These are phyloP conservation scores for Sebastes taczanowskii DNA, from an alignment of 2,797 vertebrate species.

Conservation along the genomic window DNA sequence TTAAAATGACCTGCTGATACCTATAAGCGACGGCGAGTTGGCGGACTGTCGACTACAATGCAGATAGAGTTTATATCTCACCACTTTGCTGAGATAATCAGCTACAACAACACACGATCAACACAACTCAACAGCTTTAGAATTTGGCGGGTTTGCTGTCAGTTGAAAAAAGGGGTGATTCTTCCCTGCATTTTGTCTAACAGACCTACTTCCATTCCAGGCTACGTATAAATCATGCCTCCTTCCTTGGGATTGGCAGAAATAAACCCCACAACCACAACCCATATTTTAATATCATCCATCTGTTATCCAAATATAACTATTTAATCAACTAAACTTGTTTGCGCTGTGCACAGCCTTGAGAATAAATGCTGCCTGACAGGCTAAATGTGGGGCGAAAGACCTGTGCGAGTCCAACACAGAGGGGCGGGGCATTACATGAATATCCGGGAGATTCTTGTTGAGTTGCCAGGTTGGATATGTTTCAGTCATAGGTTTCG, in stretches of 20 bases:
- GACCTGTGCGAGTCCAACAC: accelerated
- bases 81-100: neutral
- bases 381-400: accelerated
- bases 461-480: constrained; percentile 60
- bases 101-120: neutral
- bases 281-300: accelerated
- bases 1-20: neutral
- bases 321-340: accelerated
- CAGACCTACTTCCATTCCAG: neutral
- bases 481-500: accelerated
- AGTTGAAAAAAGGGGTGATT: accelerated
- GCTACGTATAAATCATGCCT: neutral
- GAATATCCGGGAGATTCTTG: neutral
- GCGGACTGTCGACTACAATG: neutral
- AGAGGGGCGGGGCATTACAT: neutral
- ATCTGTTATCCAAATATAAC: accelerated
- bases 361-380: constrained; percentile 5
- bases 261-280: accelerated
- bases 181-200: constrained; percentile 24
- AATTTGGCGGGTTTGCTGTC: constrained; percentile 69
- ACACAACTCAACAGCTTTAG: constrained; percentile 24
- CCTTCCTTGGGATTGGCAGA: accelerated
- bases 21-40: neutral
- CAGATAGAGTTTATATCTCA: neutral
- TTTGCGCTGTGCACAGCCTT: accelerated